Base-by-base conservation (phyloP, 64 coral and sea anemone species). In the Pocillopora verrucosa region DNA sequence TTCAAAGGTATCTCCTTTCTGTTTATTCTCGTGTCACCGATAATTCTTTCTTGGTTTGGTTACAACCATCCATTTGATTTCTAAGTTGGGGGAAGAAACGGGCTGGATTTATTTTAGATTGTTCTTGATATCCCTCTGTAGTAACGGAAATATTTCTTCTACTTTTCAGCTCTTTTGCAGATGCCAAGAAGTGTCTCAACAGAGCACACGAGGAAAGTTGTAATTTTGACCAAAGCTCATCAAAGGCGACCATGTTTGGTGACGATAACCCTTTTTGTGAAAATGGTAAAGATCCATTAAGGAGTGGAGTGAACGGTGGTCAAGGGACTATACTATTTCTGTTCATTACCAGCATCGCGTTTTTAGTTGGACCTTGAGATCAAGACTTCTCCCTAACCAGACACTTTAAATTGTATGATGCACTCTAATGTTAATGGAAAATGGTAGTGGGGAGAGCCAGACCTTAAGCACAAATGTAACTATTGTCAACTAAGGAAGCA, bases 261-360 rank as follows among this genome's bases (percentile, higher is more conserved):
- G 65, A 85, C 20, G 37, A 85, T 10, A 85, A 85, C 57, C 82
- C 82, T 11, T 85, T 85, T 15, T 85, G 82, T 85, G 82, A 70
- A 45, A 24, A n/a, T 57, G 82, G 82, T 3, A 85, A 72, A 85
- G 82, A 85, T 45, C 64, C 65, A 16, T 65, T 56, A 20, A 56
- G 7, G 20, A 20, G 36, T 37, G 65, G 38, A 58, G 82, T 45
- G 2, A 19, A 38, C n/a, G 16, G 36, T 1, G 65, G 20, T 26
- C 22, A 56, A 58, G 41, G 36, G 24, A 65, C 65, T 72, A 72
- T 22, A 58, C 20, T 72, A 22, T 24, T 25, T 10, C 17, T 72
- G 20, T 56, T 85, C 26, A 13, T 57, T 85, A 72, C 4, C 65
- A 72, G 62, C 19, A 41, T 67, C 0, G 22, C 11, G 3, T 20